These are phyloP conservation scores for Pedionomus torquatus DNA, from an alignment of 2,113 vertebrate genomes.

Conservation along the genomic window DNA sequence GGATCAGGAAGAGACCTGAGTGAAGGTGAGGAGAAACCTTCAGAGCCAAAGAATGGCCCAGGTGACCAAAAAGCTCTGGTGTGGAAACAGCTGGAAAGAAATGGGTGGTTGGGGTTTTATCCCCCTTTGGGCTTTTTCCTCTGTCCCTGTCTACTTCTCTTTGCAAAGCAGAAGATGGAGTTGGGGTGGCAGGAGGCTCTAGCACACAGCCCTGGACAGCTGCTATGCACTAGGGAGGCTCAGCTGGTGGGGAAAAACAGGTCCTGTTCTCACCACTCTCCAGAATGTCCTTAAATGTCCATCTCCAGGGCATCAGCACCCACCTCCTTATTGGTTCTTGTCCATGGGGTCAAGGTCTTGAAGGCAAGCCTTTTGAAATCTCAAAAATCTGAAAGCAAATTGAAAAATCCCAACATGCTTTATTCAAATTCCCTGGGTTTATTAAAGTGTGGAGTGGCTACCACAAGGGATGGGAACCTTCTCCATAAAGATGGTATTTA, in stretches of 20 bases:
- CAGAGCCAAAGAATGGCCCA: accelerated
- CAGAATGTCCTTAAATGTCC: neutral
- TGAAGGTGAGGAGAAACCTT: neutral
- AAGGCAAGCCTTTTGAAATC: neutral
- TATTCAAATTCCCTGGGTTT: neutral
- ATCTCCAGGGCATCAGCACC: neutral
- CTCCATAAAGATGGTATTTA: neutral
- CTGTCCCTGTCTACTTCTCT: neutral
- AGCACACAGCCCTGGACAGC: neutral
- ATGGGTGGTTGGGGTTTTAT: neutral
- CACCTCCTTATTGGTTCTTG: neutral
- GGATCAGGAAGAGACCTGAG: neutral
- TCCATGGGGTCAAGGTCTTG: neutral
- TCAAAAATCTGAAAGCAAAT: neutral
- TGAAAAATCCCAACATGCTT: accelerated
- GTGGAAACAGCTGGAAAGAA: neutral
- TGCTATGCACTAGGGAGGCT: accelerated
- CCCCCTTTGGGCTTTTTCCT: neutral
- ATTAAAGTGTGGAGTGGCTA: neutral
- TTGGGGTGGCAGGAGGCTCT: neutral
- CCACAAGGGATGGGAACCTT: neutral
- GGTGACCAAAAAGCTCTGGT: neutral
- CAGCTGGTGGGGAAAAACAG: accelerated
- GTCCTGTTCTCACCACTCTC: neutral
- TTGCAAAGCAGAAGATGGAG: neutral